Evolutionary conservation across 2,113 vertebrate genomes (phyloP).

Genomic region (Oreotragus oreotragus): DNA sequence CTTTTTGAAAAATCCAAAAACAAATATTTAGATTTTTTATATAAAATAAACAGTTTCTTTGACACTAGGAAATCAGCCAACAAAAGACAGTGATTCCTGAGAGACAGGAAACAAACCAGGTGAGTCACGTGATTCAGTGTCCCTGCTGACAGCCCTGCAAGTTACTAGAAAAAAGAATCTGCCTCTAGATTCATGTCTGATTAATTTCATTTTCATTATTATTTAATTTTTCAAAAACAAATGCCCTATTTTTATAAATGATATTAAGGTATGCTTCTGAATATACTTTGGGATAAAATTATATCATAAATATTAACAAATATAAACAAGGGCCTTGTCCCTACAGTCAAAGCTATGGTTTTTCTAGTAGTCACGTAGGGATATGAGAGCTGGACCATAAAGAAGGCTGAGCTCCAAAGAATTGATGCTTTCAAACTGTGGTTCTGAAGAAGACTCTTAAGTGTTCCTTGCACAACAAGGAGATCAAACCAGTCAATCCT

Average conservation of each 20-base stretch:
- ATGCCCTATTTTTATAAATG: neutral
- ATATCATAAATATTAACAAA: neutral
- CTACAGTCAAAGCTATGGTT: neutral
- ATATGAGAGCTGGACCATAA: neutral
- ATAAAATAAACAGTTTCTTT: neutral
- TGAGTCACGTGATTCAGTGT: neutral
- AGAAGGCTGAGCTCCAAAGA: neutral
- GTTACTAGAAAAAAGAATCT: neutral
- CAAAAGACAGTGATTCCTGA: neutral
- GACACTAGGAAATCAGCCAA: constrained; percentile 23
- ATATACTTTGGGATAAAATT: constrained; percentile 11
- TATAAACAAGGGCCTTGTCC: neutral
- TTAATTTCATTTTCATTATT: neutral
- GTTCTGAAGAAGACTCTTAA: neutral
- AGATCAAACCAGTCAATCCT: neutral
- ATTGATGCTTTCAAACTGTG: neutral
- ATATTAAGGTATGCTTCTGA: neutral
- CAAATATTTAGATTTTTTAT: neutral
- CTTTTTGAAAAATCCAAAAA: neutral
- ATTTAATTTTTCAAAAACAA: neutral
- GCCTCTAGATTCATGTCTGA: neutral
- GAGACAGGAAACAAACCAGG: neutral
- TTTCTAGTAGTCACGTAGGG: neutral
- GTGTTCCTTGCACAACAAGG: neutral
- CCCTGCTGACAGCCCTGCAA: neutral